phyloP scores from a whole-genome alignment of 1,140 invertebrate genomes.

The Nasonia giraulti region DNA sequence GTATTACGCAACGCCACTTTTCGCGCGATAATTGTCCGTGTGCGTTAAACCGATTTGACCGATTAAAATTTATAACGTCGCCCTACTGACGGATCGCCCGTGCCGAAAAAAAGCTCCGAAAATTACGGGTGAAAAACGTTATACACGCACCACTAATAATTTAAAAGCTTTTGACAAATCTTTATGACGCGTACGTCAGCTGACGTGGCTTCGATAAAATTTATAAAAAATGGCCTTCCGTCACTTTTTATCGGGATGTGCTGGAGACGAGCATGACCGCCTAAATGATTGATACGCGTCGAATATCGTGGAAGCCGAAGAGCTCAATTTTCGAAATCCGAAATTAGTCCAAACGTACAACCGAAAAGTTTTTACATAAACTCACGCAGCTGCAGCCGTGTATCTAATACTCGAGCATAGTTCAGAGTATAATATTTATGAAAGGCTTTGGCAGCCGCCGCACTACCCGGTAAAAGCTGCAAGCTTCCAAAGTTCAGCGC shows the following conservation, averaged over 20 bases:
- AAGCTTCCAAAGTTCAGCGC: not conserved
- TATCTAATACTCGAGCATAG: not conserved
- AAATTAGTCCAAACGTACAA: too few relatives aligned
- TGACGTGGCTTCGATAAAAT: too few relatives aligned
- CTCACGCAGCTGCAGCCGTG: not conserved
- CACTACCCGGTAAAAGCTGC: not conserved
- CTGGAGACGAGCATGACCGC: not conserved
- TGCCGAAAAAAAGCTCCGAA: too few relatives aligned
- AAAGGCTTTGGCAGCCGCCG: slow-evolving; percentile 5
- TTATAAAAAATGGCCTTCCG: too few relatives aligned
- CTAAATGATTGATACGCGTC: not conserved
- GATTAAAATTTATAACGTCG: not conserved
- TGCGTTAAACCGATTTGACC: not conserved
- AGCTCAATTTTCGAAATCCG: too few relatives aligned
- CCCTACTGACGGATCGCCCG: not conserved
- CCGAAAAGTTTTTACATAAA: not conserved
- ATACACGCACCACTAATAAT: too few relatives aligned
- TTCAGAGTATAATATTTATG: slow-evolving; percentile 19
- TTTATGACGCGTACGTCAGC: too few relatives aligned
- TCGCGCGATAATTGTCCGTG: not conserved
- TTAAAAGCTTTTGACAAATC: too few relatives aligned
- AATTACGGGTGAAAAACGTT: too few relatives aligned
- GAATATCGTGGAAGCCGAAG: too few relatives aligned
- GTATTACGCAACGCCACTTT: not conserved
- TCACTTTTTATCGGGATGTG: not conserved